Evolutionary conservation across 2,113 vertebrate genomes (phyloP).

Genomic region (Lamprologus speciosus): DNA sequence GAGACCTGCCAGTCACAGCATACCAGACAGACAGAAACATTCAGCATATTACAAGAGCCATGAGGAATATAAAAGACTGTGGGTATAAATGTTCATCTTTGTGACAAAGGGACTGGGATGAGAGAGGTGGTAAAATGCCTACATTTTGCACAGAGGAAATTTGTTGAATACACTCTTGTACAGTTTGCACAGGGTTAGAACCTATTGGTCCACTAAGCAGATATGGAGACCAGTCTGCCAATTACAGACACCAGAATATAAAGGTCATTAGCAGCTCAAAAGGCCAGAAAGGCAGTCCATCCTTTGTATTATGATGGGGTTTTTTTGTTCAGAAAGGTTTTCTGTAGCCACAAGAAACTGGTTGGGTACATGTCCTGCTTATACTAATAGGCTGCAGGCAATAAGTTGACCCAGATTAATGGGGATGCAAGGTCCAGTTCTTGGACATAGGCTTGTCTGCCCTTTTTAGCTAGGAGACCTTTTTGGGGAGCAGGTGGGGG

Average conservation of each 20-base stretch:
- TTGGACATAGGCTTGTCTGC: not conserved
- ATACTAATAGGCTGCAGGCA: not conserved
- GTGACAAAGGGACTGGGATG: not conserved
- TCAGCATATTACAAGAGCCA: not conserved
- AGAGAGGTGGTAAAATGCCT: constrained; percentile 18
- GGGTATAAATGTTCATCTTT: not conserved
- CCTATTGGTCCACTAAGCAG: constrained; percentile 16
- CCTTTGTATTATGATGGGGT: rapidly evolving
- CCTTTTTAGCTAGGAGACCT: not conserved
- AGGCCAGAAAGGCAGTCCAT: not conserved
- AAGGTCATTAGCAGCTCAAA: constrained; percentile 8
- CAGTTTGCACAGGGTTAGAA: constrained; percentile 46
- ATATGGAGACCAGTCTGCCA: constrained; percentile 26
- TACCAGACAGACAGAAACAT: not conserved
- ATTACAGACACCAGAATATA: constrained; percentile 25
- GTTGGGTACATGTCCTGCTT: not conserved
- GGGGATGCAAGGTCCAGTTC: not conserved
- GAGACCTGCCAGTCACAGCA: not conserved
- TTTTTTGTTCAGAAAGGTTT: not conserved
- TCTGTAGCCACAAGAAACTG: not conserved
- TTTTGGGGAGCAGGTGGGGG: not conserved
- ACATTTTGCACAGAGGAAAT: constrained; percentile 11
- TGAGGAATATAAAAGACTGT: not conserved
- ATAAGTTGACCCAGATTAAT: not conserved
- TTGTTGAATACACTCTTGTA: not conserved